Evolutionary conservation across 2,888 invertebrate species (phyloP), one percentile per base, ranked within the genome.

Genomic region (Lobophora halterata): DNA sequence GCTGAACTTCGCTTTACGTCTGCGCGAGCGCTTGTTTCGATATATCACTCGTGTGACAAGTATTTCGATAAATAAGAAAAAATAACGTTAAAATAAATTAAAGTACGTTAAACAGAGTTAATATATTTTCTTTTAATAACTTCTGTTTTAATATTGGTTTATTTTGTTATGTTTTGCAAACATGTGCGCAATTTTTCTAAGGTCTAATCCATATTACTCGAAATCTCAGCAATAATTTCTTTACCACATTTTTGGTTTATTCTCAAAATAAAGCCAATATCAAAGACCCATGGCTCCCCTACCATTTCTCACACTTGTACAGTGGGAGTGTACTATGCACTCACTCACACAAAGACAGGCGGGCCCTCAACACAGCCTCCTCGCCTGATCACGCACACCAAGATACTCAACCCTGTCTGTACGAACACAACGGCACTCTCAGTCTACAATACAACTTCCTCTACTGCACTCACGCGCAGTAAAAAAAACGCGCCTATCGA

Each of bases 401-500:
- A 7, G 60, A 55, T 53, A 49, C 55, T 47, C 33, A 46, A 55
- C 65, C 70, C 73, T 76, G 66, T 76, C 68, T 63, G 67, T 73
- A 83, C 82, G 65, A 75, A 80, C 82, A 83, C 83, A 82, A 66
- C 67, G 75, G 75, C 78, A 82, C 86, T 81, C 85, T 82, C 85
- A 86, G 85, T 85, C 66, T 69, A 70, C 77, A 71, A 86, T 72
- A 85, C 80, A 80, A 81, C 86, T 83, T 87, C 87, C 71, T 80
- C 79, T 79, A 75, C 81, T 85, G 85, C 87, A 87, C 87, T 87
- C 87, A 86, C 86, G 85, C 87, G 85, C 85, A 86, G 68, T 76
- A 85, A 86, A 86, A 52, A 74, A 86, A 83, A 79, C 76, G 82
- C 82, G 83, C 82, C 83, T 83, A 82, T 85, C 81, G 82, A 82